Evolutionary conservation across 2,113 vertebrate genomes (phyloP).

Genomic region (Urocolius indicus): DNA sequence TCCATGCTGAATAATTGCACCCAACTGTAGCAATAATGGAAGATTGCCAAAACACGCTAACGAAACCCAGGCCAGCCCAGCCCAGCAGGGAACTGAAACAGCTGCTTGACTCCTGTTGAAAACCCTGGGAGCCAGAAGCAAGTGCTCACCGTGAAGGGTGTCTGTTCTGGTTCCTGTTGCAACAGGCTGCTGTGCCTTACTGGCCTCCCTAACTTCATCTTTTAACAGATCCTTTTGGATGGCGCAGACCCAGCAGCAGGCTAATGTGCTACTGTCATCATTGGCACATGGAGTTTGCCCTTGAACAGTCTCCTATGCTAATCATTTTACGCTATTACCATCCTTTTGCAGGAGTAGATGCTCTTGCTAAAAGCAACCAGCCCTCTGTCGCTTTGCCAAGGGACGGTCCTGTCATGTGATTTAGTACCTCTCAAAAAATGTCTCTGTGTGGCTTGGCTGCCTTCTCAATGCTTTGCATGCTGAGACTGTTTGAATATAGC

Average conservation of each 20-base stretch:
- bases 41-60: neutral
- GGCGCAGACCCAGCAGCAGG: neutral
- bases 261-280: neutral
- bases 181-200: neutral
- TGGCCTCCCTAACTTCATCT: neutral
- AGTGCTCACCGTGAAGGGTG: neutral
- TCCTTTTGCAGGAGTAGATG: neutral
- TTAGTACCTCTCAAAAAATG: neutral
- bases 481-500: neutral
- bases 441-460: neutral
- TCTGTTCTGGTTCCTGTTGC: neutral
- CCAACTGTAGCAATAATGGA: neutral
- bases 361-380: slow-evolving; percentile 12
- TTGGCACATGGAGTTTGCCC: slow-evolving; percentile 24
- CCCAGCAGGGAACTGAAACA: neutral
- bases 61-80: neutral
- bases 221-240: neutral
- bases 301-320: slow-evolving; percentile 31
- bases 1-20: neutral
- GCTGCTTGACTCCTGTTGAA: neutral
- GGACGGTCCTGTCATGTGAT: neutral
- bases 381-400: neutral
- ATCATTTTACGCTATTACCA: neutral
- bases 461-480: neutral
- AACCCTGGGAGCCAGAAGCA: neutral